phyloP scores from a whole-genome alignment of 2,797 vertebrate genomes.

The Apogon hyalosoma region DNA sequence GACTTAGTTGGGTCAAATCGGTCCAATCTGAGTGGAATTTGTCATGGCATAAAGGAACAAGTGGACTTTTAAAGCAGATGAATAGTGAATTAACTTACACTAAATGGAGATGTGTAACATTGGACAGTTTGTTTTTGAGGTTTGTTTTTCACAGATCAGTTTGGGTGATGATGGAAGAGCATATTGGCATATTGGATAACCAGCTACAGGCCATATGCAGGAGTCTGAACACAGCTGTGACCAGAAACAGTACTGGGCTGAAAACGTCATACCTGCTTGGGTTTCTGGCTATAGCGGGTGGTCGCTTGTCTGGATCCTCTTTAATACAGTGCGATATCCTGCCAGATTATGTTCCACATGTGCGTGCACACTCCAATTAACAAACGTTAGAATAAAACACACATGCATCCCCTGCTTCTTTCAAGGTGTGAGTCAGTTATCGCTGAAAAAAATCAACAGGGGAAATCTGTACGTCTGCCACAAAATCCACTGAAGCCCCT shows the following conservation, averaged over 20 bases:
- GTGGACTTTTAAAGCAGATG: too few species aligned
- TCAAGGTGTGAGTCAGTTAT: slow-evolving; percentile 60
- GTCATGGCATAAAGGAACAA: too few species aligned
- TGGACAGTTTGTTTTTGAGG: too few species aligned
- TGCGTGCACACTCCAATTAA: slow-evolving; percentile 51
- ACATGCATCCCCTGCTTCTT: slow-evolving; percentile 57
- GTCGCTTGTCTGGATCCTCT: slow-evolving; percentile 64
- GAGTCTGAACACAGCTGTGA: slow-evolving; percentile 17
- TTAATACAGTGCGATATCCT: slow-evolving; percentile 70
- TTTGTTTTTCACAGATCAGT: too few species aligned
- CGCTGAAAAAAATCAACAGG: slow-evolving; percentile 28
- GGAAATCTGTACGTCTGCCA: slow-evolving; percentile 47
- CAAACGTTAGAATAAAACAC: slow-evolving; percentile 50
- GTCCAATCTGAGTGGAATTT: too few species aligned
- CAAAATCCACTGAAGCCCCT: slow-evolving; percentile 50
- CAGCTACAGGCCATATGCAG: too few species aligned
- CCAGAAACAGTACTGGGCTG: slow-evolving; percentile 25
- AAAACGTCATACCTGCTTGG: slow-evolving; percentile 36
- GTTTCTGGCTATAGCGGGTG: slow-evolving; percentile 67
- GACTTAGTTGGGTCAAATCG: too few species aligned
- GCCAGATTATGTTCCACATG: slow-evolving; percentile 67
- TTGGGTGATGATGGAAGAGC: too few species aligned
- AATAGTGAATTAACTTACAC: too few species aligned
- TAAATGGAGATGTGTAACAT: too few species aligned
- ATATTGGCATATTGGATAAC: too few species aligned